Conservation (phyloP, 2,888 invertebrate genomes). For the Drosophila demipolita region DNA sequence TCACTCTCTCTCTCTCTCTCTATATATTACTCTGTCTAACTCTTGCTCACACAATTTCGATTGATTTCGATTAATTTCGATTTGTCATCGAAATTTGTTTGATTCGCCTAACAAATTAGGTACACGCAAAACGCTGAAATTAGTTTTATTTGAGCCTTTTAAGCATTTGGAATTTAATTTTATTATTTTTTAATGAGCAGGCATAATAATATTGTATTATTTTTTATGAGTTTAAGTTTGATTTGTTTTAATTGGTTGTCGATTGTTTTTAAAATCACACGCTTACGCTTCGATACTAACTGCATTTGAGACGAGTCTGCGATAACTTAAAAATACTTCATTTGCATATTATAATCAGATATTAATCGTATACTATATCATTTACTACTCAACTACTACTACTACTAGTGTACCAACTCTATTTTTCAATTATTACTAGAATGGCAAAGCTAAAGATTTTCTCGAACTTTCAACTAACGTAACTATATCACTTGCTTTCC, state of each 20-base stretch:
- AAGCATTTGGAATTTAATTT: conserved; percentile 1
- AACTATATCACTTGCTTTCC: conserved; percentile 34
- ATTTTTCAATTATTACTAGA: conserved; percentile 51
- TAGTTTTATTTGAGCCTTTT: conserved; percentile 25
- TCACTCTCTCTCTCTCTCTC: conserved; percentile 50
- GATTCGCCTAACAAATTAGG: conserved; percentile 41
- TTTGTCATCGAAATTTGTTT: conserved; percentile 36
- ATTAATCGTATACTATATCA: conserved; percentile 41
- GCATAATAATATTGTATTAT: conserved; percentile 10
- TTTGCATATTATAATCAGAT: conserved; percentile 54
- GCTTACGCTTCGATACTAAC: conserved; percentile 77
- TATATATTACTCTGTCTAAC: conserved; percentile 39
- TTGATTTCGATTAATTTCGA: conserved; percentile 47
- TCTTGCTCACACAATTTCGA: conserved; percentile 61
- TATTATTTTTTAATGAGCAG: conserved; percentile 22
- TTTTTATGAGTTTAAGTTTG: not conserved
- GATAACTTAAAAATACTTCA: conserved; percentile 37
- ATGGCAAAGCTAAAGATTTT: conserved; percentile 32
- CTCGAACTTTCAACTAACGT: conserved; percentile 33
- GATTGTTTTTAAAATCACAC: conserved; percentile 57
- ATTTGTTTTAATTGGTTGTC: conserved; percentile 8
- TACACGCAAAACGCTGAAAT: conserved; percentile 30
- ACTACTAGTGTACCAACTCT: conserved; percentile 29
- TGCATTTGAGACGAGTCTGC: conserved; percentile 68
- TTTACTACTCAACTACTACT: conserved; percentile 28